These are phyloP conservation scores for Cynopterus sphinx DNA, from an alignment of 2,797 vertebrate species.

Conservation along the genomic window DNA sequence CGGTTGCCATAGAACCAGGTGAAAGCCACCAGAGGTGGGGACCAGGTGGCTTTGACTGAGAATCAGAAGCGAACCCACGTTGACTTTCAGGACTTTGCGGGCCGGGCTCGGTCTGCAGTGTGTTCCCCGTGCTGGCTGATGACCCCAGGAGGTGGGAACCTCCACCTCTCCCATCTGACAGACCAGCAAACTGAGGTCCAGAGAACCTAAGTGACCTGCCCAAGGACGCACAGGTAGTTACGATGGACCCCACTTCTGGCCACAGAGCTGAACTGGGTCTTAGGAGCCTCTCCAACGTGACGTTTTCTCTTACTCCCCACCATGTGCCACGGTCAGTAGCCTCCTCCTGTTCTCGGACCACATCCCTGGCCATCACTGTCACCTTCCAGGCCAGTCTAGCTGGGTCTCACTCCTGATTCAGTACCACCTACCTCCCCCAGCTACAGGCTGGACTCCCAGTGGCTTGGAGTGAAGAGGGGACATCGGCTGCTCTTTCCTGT, in stretches of 20 bases:
- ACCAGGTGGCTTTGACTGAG: neutral
- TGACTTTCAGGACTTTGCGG: neutral
- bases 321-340: fast-evolving
- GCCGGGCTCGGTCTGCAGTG: fast-evolving
- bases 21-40: neutral
- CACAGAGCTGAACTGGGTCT: neutral
- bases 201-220: neutral
- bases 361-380: neutral
- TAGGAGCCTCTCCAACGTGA: neutral
- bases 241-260: neutral
- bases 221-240: neutral
- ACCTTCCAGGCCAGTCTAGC: neutral
- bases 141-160: neutral
- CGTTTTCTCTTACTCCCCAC: fast-evolving
- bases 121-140: neutral
- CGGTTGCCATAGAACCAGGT: neutral
- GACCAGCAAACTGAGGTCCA: neutral
- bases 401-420: neutral
- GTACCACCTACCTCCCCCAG: neutral
- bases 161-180: neutral
- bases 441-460: neutral
- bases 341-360: neutral
- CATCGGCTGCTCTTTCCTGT: neutral
- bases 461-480: neutral
- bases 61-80: neutral